Conservation (phyloP, 2,113 vertebrate species). For the Chamaetylas fuelleborni region DNA sequence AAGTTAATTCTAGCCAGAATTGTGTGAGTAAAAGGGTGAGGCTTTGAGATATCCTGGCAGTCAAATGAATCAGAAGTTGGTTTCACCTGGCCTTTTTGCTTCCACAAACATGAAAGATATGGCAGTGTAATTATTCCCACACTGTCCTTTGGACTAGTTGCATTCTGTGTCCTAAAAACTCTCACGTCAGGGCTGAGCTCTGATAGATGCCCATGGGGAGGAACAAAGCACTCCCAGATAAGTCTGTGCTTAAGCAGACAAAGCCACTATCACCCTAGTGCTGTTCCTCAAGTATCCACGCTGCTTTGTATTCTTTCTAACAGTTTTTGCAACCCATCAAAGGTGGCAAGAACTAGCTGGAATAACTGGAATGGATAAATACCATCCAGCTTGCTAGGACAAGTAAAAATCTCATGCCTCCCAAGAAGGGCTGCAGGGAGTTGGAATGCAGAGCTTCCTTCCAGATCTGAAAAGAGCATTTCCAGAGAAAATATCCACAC, state of each 20-base stretch:
- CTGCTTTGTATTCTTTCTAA: conserved; percentile 8
- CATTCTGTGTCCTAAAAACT: background rate
- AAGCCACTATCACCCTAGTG: background rate
- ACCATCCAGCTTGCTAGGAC: conserved; percentile 1
- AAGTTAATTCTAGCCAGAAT: background rate
- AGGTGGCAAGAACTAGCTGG: conserved; percentile 6
- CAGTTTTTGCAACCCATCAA: background rate
- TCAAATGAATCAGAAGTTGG: conserved; percentile 32
- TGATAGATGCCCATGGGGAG: background rate
- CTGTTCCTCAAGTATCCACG: background rate
- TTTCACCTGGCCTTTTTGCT: background rate
- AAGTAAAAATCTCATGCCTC: conserved; percentile 9
- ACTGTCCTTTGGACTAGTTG: background rate
- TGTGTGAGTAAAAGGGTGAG: conserved; percentile 36
- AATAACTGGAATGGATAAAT: conserved; percentile 46
- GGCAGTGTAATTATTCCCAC: background rate
- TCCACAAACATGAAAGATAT: background rate
- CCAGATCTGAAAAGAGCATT: conserved; percentile 48
- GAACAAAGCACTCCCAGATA: background rate
- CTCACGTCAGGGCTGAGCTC: background rate
- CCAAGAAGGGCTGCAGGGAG: conserved; percentile 10
- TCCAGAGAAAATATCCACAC: conserved; percentile 49
- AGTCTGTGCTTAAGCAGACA: background rate
- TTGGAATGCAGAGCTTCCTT: background rate
- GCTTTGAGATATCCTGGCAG: background rate